These are phyloP conservation scores for Papilio xuthus DNA, from an alignment of 1,140 invertebrate genomes.

Conservation along the genomic window DNA sequence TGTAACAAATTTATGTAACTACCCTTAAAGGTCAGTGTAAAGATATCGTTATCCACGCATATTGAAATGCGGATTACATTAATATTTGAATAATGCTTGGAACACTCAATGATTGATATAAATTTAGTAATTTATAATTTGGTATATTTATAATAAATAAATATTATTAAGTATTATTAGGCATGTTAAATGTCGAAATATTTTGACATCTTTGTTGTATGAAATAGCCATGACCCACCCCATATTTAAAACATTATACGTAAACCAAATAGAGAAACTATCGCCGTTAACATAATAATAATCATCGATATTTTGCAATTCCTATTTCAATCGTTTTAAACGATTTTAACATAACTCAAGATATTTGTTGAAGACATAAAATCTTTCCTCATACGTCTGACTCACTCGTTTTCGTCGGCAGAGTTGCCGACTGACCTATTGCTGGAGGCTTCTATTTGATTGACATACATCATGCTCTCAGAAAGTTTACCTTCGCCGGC, in stretches of 20 bases:
- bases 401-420: neutral
- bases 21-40: constrained; percentile 20
- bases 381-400: neutral
- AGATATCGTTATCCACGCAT: neutral
- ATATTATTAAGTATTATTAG: too few relatives aligned
- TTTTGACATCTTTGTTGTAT: too few relatives aligned
- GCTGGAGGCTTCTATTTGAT: neutral
- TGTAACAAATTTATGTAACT: constrained; percentile 2
- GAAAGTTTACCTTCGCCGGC: neutral
- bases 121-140: neutral
- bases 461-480: neutral
- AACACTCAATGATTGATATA: neutral
- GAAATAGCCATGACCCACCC: too few relatives aligned
- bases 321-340: neutral
- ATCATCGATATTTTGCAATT: neutral
- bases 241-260: too few relatives aligned
- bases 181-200: too few relatives aligned
- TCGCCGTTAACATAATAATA: neutral
- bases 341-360: neutral
- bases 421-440: neutral
- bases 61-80: neutral
- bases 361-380: neutral
- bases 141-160: neutral
- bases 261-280: too few relatives aligned
- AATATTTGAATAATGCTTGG: neutral